These are phyloP conservation scores for Leptinotarsa juncta DNA, from an alignment of 2,888 invertebrate species.

Conservation along the genomic window DNA sequence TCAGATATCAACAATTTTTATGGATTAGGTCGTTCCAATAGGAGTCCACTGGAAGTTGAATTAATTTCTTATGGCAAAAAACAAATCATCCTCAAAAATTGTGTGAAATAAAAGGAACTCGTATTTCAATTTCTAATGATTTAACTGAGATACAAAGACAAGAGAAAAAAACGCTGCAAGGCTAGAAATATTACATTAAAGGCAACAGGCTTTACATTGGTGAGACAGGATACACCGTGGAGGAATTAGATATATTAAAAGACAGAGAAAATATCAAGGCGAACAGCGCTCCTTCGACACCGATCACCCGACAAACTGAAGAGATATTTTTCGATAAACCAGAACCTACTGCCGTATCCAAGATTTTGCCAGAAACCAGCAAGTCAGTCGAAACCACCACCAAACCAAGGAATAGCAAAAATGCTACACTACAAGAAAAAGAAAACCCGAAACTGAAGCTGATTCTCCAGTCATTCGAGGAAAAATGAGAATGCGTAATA, in stretches of 20 bases:
- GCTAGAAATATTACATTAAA: neutral
- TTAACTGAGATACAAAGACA: neutral
- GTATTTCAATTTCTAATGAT: constrained; percentile 20
- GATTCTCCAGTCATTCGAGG: no score
- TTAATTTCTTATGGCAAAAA: constrained; percentile 14
- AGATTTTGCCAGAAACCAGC: neutral
- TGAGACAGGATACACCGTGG: neutral
- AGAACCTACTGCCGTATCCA: neutral
- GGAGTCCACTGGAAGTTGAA: constrained; percentile 12
- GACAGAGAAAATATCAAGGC: constrained; percentile 1
- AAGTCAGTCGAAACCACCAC: neutral
- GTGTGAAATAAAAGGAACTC: neutral
- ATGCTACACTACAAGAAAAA: constrained; percentile 7
- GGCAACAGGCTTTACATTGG: constrained; percentile 1
- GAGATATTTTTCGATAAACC: constrained; percentile 6
- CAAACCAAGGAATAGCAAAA: constrained; percentile 3
- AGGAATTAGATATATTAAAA: neutral
- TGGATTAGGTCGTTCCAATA: constrained; percentile 13
- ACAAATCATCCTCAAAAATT: constrained; percentile 18
- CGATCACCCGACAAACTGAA: neutral
- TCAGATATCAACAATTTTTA: constrained; percentile 22
- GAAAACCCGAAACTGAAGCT: neutral
- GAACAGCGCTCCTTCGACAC: neutral
- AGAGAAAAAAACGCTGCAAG: neutral
- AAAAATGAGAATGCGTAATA: no score